Conservation (phyloP, 2,113 vertebrate genomes). For the Carassius gibelio region DNA sequence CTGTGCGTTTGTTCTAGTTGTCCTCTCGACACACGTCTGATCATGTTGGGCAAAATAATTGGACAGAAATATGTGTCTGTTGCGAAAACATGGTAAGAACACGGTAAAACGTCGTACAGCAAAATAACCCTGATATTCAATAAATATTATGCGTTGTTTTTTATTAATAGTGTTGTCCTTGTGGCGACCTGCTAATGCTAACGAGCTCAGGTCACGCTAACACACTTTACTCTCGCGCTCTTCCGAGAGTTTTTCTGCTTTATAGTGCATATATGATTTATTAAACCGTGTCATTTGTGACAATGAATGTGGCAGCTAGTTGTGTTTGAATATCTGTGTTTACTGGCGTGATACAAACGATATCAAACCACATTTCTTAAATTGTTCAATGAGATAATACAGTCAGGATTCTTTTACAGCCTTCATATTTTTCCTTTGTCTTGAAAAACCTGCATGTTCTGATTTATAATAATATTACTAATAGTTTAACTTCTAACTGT, state of each 20-base stretch:
- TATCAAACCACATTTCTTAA: no score
- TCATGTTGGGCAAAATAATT: conserved; percentile 75
- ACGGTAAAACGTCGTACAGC: background rate
- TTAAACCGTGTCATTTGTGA: background rate
- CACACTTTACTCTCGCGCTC: no score
- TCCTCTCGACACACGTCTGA: background rate
- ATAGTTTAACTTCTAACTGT: background rate
- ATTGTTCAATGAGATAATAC: background rate
- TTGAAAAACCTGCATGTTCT: background rate
- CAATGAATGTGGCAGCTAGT: no score
- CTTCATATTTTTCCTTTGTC: background rate
- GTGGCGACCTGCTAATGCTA: conserved; percentile 40
- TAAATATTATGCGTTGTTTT: background rate
- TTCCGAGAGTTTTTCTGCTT: accelerated
- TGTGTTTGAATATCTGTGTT: background rate
- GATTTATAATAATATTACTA: background rate
- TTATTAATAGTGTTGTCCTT: conserved; percentile 44
- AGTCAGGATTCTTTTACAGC: background rate
- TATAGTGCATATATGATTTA: background rate
- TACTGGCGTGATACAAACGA: background rate
- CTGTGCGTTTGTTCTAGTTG: background rate
- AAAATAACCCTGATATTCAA: background rate
- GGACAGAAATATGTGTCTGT: conserved; percentile 79
- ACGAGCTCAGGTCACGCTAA: background rate
- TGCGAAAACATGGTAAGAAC: conserved; percentile 80